Evolutionary conservation across 2,888 invertebrate species (phyloP), one percentile per base, ranked within the genome.

Genomic region (Lydus trimaculatus): DNA sequence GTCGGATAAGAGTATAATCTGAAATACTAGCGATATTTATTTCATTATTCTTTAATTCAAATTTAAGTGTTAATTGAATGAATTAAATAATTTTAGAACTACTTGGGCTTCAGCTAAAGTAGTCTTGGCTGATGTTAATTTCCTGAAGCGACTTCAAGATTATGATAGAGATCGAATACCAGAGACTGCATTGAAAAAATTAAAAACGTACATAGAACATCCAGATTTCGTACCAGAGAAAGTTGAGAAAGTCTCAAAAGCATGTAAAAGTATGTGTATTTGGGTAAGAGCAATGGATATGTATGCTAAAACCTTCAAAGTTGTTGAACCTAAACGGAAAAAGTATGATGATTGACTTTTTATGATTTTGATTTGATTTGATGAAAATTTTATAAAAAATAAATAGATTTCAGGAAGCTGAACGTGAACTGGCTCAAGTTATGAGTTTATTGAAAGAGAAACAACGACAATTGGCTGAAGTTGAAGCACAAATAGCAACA

Each of bases 271-370:
- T 9, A 91, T 97, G 86, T 96, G 96, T 76, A 89, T 96, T 83
- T 97, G 97, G 97, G 96, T 97, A 8, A 89, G 93, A 80, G 97
- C 97, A 0, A 93, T 97, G 74, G 95, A 96, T 78, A 91, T 92
- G 81, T 97, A 97, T 81, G 92, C 96, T 0, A 94, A 93, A 85
- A 93, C 96, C 0, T 95, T 91, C 84, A 90, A 91, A 82, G 90
- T 95, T 8, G 96, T 97, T 1, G 95, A 96, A 80, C 97, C 97
- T 0, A 97, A 97, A 85, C 90, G 94, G 65, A 87, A 91, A 72
- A 91, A 90, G 93, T 93, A 84, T 87, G 86, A 28, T 84, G n/a
- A n/a, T 33, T 28, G 58, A 25, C 31, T 63, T n/a, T 23, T 23
- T 31, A n/a, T 48, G 15, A 1, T 15, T 31, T 58, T 20, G 28